phyloP scores from a whole-genome alignment of 2,797 vertebrate species.

The Manis crassicaudata region DNA sequence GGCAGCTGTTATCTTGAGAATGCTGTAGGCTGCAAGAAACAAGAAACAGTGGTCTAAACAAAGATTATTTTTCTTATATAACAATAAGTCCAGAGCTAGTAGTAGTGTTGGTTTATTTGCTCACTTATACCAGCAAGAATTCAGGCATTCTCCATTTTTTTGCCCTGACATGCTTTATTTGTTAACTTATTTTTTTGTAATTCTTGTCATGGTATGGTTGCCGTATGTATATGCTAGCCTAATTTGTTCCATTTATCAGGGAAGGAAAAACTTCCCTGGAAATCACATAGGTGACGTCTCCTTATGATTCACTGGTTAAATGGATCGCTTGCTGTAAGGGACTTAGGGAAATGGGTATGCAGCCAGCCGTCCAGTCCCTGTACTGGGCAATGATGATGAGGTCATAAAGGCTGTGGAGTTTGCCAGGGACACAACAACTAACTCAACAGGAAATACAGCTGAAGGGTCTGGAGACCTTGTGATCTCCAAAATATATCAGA shows the following conservation, averaged over 20 bases:
- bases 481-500: background rate
- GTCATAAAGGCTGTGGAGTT: background rate
- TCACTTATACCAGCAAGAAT: background rate
- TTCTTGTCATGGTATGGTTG: background rate
- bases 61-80: slow-evolving; percentile 45
- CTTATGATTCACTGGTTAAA: background rate
- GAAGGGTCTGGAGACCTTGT: background rate
- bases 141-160: background rate
- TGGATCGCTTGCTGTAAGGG: background rate
- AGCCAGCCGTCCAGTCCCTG: background rate
- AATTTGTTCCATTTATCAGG: background rate
- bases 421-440: background rate
- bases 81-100: background rate
- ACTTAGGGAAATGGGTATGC: background rate
- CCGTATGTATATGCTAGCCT: background rate
- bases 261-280: background rate
- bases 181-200: background rate
- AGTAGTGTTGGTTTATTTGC: background rate
- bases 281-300: background rate
- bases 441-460: background rate
- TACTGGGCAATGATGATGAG: background rate
- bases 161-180: background rate
- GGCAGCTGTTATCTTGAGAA: slow-evolving; percentile 38
- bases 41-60: slow-evolving; percentile 35
- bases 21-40: slow-evolving; percentile 31